Evolutionary conservation across 2,113 vertebrate species (phyloP).

Genomic region (Crotalus helleri): DNA sequence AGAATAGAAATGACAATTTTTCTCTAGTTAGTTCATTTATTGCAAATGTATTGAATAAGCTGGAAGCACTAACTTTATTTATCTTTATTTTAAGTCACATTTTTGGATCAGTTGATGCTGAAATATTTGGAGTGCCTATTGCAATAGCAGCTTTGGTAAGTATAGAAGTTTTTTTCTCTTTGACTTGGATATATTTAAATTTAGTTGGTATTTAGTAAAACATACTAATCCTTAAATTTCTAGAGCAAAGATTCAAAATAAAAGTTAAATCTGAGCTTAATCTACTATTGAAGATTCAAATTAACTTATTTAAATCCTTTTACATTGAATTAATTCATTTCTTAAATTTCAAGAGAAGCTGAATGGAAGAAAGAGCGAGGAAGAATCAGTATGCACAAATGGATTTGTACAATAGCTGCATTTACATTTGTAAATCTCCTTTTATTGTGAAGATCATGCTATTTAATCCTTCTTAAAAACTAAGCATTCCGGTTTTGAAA

Average conservation of each 20-base stretch:
- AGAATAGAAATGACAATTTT: neutral
- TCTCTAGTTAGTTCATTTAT: neutral
- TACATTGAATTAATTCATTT: neutral
- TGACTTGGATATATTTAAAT: neutral
- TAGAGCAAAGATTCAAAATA: neutral
- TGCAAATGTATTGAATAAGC: neutral
- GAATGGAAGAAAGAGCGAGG: neutral
- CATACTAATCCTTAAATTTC: neutral
- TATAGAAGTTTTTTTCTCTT: conserved; percentile 38
- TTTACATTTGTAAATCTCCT: neutral
- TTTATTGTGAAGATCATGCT: neutral
- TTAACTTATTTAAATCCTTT: neutral
- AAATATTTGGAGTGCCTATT: conserved; percentile 85
- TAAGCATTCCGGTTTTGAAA: neutral
- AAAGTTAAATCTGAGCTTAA: neutral
- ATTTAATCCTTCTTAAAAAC: neutral
- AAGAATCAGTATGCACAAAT: neutral
- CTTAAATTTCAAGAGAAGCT: neutral
- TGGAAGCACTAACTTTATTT: neutral
- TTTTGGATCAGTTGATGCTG: conserved; percentile 82
- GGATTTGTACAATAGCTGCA: neutral
- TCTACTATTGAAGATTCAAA: neutral
- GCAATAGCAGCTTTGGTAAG: conserved; percentile 90
- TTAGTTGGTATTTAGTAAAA: neutral
- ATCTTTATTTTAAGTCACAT: conserved; percentile 73